These are phyloP conservation scores for Nebria ingens DNA, from an alignment of 1,140 invertebrate genomes.

Conservation along the genomic window DNA sequence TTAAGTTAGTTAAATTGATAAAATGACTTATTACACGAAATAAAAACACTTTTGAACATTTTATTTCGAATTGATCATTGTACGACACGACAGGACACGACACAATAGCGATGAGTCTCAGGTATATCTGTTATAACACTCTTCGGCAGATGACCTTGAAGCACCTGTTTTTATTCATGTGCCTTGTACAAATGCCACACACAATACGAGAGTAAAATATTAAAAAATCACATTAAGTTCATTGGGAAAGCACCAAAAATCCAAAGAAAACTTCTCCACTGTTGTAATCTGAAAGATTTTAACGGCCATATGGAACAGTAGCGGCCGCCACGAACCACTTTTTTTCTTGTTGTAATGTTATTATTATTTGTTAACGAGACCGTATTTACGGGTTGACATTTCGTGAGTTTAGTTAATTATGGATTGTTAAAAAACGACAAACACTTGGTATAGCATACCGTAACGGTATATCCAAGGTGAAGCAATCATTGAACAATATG, in stretches of 20 bases:
- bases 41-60: too few species aligned
- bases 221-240: too few species aligned
- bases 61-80: background rate
- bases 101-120: too few species aligned
- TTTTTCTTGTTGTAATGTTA: background rate
- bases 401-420: background rate
- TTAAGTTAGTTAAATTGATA: too few species aligned
- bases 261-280: too few species aligned
- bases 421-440: background rate
- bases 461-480: slow-evolving; percentile 2
- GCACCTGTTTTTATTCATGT: background rate
- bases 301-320: background rate
- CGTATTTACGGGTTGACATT: background rate
- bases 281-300: too few species aligned
- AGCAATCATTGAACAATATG: background rate
- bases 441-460: background rate
- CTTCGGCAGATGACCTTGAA: background rate
- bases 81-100: background rate
- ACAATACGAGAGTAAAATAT: too few species aligned
- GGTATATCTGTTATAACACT: too few species aligned
- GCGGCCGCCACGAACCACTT: background rate
- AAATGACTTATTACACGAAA: too few species aligned
- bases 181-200: background rate
- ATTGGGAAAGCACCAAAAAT: too few species aligned
- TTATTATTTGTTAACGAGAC: background rate